Conservation (phyloP, 2,888 invertebrate species). For the Lysandra coridon region DNA sequence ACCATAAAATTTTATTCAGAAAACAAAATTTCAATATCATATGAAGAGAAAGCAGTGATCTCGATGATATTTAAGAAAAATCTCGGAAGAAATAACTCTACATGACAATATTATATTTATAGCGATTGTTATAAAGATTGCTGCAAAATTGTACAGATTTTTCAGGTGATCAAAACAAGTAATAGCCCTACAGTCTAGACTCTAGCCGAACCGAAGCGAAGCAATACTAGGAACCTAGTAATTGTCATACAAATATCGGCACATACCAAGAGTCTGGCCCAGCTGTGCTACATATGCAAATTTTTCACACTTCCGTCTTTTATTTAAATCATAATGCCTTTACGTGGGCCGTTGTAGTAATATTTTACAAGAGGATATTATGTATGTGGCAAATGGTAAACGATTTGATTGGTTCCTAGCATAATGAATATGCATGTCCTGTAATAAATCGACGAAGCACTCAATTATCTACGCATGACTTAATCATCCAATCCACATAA, state of each 20-base stretch:
- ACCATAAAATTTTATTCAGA: constrained; percentile 47
- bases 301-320: constrained; percentile 13
- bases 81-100: background rate
- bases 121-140: background rate
- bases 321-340: constrained; percentile 30
- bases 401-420: constrained; percentile 29
- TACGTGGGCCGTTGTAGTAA: constrained; percentile 7
- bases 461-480: constrained; percentile 22
- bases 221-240: constrained; percentile 6
- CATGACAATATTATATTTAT: background rate
- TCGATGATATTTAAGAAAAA: background rate
- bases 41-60: constrained; percentile 37
- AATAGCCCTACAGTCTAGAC: background rate
- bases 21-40: constrained; percentile 44
- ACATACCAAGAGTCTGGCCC: background rate
- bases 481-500: constrained; percentile 24
- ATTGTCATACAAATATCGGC: constrained; percentile 19
- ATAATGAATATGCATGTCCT: constrained; percentile 31
- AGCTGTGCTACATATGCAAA: constrained; percentile 16
- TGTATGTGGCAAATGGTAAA: constrained; percentile 28
- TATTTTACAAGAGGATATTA: constrained; percentile 23
- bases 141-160: background rate
- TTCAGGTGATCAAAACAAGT: background rate
- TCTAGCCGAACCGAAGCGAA: background rate
- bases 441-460: constrained; percentile 23